Evolutionary conservation across 2,797 vertebrate genomes (phyloP).

Genomic region (Arvicola amphibius): DNA sequence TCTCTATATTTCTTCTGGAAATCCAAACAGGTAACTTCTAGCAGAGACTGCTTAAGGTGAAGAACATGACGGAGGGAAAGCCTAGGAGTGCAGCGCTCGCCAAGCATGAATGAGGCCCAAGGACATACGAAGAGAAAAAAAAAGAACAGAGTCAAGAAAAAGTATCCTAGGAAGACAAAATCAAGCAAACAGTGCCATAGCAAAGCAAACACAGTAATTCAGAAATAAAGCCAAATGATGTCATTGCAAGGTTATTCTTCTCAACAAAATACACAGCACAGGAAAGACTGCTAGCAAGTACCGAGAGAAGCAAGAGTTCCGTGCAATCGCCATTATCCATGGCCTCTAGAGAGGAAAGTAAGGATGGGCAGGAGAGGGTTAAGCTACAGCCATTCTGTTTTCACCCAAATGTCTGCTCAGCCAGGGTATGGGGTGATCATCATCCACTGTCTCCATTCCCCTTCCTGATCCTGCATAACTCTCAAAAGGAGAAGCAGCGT

Average conservation of each 20-base stretch:
- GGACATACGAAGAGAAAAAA: not conserved
- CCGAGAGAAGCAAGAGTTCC: not conserved
- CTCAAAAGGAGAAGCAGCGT: not conserved
- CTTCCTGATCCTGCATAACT: not conserved
- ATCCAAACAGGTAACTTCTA: not conserved
- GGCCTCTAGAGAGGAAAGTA: not conserved
- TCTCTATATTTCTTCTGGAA: not conserved
- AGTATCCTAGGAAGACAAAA: not conserved
- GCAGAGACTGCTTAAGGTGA: not conserved
- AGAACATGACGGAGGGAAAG: not conserved
- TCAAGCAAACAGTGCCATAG: not conserved
- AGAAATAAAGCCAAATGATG: not conserved
- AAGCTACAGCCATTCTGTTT: not conserved
- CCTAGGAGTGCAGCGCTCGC: not conserved
- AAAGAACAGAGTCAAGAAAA: not conserved
- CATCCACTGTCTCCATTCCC: not conserved
- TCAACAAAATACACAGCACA: constrained; percentile 30
- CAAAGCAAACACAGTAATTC: constrained; percentile 19
- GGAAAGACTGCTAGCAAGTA: not conserved
- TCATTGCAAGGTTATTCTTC: not conserved
- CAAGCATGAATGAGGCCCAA: not conserved
- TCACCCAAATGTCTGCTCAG: not conserved
- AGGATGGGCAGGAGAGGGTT: not conserved
- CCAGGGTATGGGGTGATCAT: not conserved
- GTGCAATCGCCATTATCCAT: too few species aligned